phyloP scores from a whole-genome alignment of 2,888 invertebrate species.

The Lagria hirta region DNA sequence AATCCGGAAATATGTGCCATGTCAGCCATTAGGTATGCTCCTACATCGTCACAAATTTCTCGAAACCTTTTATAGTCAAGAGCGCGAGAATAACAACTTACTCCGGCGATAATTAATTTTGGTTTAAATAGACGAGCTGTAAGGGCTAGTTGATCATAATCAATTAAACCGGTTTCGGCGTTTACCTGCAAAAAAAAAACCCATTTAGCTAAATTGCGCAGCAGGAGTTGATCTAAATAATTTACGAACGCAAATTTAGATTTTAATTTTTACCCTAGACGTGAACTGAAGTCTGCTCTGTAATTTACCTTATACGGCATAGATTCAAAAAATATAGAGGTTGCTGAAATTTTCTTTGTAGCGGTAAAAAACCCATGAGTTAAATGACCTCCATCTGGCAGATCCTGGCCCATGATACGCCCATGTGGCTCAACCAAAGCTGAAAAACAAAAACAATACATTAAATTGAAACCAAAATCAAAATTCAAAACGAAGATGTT shows the following conservation, averaged over 20 bases:
- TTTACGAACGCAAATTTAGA: too few species aligned
- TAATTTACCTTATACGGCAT: conserved; percentile 90
- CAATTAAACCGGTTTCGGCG: conserved; percentile 81
- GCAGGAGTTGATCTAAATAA: background rate
- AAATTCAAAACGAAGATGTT: too few species aligned
- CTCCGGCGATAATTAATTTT: conserved; percentile 88
- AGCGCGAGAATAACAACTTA: conserved; percentile 91
- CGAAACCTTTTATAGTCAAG: conserved; percentile 90
- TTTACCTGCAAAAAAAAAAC: conserved; percentile 58
- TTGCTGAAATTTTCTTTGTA: conserved; percentile 90
- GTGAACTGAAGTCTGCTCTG: too few species aligned
- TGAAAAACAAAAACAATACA: conserved; percentile 10
- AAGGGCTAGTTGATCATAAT: conserved; percentile 84
- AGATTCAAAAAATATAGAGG: conserved; percentile 96
- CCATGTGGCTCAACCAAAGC: conserved; percentile 54
- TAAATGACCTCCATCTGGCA: conserved; percentile 96
- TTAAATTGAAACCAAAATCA: background rate
- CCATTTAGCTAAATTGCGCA: background rate
- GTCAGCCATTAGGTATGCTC: conserved; percentile 87
- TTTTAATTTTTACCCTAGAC: background rate
- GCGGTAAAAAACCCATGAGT: conserved; percentile 91
- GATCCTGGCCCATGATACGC: conserved; percentile 93
- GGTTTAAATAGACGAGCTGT: conserved; percentile 88
- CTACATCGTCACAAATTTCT: conserved; percentile 79
- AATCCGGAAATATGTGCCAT: conserved; percentile 96